These are phyloP conservation scores for Synanthedon myopaeformis DNA, from an alignment of 2,888 invertebrate species.

Conservation along the genomic window DNA sequence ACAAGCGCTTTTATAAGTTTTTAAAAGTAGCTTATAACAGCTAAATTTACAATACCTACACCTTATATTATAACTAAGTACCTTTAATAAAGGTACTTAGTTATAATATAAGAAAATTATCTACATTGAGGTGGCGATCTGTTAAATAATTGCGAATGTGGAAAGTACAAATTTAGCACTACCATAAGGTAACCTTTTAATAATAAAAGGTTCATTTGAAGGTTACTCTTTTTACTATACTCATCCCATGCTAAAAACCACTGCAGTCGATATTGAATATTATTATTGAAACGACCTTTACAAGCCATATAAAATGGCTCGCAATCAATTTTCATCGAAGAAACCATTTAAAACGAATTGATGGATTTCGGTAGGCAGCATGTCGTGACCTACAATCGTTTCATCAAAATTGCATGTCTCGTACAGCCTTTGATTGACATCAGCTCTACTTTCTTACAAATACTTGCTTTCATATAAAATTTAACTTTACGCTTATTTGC, in stretches of 20 bases:
- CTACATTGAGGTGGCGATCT: no score
- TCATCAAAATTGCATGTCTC: slow-evolving; percentile 2
- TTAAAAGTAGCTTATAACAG: no score
- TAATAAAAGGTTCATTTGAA: no score
- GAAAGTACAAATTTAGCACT: no score
- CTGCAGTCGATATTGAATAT: slow-evolving; percentile 1
- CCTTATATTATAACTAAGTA: no score
- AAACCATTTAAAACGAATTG: not conserved
- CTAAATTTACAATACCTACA: no score
- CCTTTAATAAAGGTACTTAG: no score
- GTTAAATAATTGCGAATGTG: no score
- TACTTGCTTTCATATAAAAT: not conserved
- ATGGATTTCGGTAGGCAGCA: not conserved
- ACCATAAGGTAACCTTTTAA: no score
- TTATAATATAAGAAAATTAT: no score
- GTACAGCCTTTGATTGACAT: not conserved
- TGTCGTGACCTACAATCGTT: slow-evolving; percentile 5
- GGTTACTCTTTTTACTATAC: no score
- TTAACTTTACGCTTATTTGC: not conserved
- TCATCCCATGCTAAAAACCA: not conserved
- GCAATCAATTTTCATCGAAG: not conserved
- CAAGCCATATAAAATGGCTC: not conserved
- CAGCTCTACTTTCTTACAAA: not conserved
- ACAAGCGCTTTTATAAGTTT: no score
- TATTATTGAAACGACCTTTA: not conserved